Evolutionary conservation across 2,888 invertebrate genomes (phyloP).

Genomic region (Drosophila stalkeri): DNA sequence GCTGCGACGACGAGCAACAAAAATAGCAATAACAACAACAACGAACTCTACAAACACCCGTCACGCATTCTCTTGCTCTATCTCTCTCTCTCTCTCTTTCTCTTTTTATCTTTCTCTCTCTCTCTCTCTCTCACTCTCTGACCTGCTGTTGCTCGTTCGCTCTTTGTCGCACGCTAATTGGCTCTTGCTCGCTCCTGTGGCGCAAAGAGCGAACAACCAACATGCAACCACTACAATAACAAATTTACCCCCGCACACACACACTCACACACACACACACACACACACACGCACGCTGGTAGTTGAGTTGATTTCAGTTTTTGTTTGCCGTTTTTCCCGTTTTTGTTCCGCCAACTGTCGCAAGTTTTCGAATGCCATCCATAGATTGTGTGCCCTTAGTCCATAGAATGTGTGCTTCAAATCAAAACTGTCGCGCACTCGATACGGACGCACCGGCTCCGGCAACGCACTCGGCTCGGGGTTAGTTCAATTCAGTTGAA

Average conservation of each 20-base stretch:
- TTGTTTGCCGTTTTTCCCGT: slow-evolving; percentile 75
- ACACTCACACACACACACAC: slow-evolving; percentile 30
- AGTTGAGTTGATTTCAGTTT: slow-evolving; percentile 46
- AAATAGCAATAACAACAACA: slow-evolving; percentile 1
- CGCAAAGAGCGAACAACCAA: slow-evolving; percentile 35
- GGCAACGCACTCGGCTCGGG: slow-evolving; percentile 40
- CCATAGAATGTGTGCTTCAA: slow-evolving; percentile 63
- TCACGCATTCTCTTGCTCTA: neutral
- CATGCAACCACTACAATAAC: slow-evolving; percentile 73
- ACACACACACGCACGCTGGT: slow-evolving; percentile 22
- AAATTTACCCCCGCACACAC: slow-evolving; percentile 45
- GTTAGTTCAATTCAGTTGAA: slow-evolving; percentile 18
- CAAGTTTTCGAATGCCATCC: slow-evolving; percentile 76
- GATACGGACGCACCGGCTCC: slow-evolving; percentile 77
- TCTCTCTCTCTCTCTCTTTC: slow-evolving; percentile 26
- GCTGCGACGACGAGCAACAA: slow-evolving; percentile 33
- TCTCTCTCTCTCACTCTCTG: slow-evolving; percentile 2
- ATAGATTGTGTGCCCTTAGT: slow-evolving; percentile 57
- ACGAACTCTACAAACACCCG: slow-evolving; percentile 10
- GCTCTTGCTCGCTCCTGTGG: slow-evolving; percentile 49
- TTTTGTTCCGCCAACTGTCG: slow-evolving; percentile 76
- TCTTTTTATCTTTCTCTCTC: slow-evolving; percentile 24
- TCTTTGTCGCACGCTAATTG: slow-evolving; percentile 22
- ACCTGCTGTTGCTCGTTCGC: slow-evolving; percentile 19
- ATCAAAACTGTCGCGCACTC: slow-evolving; percentile 80